These are phyloP conservation scores for Epirrhoe tristata DNA, from an alignment of 2,888 invertebrate species.

Conservation along the genomic window DNA sequence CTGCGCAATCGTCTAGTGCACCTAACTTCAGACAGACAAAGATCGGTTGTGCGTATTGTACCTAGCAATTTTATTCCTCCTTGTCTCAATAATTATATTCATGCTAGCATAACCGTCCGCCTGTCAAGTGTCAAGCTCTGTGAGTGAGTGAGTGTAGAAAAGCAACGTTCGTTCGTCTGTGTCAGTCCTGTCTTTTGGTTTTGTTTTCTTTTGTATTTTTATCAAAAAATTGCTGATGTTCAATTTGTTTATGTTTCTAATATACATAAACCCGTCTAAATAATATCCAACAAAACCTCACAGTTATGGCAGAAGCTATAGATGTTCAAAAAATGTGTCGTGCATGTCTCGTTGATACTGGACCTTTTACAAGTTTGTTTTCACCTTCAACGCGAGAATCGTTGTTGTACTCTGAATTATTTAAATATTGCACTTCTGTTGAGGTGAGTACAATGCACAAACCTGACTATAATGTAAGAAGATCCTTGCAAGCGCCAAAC, in stretches of 20 bases:
- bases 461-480: not conserved
- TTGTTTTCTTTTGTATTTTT: not conserved
- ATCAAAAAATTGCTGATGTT: not conserved
- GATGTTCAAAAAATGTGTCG: slow-evolving; percentile 76
- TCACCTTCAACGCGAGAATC: slow-evolving; percentile 63
- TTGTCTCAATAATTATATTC: no score
- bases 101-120: no score
- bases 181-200: not conserved
- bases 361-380: slow-evolving; percentile 76
- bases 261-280: not conserved
- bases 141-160: no score
- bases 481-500: not conserved
- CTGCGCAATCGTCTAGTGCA: no score
- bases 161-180: no score
- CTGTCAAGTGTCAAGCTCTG: no score
- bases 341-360: slow-evolving; percentile 71
- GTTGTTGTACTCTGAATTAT: slow-evolving; percentile 59
- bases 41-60: no score
- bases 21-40: no score
- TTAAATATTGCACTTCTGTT: slow-evolving; percentile 78
- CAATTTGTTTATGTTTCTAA: not conserved
- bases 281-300: not conserved
- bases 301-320: slow-evolving; percentile 57
- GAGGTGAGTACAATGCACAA: slow-evolving; percentile 61
- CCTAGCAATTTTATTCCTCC: no score